These are phyloP conservation scores for Fragum fragum DNA, from an alignment of 2,888 invertebrate species.

Conservation along the genomic window DNA sequence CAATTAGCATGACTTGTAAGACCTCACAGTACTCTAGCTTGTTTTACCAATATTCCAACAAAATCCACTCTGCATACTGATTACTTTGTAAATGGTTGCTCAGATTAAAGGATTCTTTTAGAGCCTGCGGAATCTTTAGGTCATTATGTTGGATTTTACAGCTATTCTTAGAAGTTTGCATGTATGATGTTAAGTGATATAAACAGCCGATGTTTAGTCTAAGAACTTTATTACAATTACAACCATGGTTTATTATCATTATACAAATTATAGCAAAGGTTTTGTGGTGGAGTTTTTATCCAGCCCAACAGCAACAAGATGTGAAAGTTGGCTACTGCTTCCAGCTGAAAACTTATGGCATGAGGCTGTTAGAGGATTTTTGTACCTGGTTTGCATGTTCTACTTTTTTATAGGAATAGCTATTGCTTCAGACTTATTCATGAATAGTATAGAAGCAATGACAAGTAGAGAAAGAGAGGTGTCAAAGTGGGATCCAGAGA, in stretches of 20 bases:
- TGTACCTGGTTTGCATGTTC: constrained; percentile 81
- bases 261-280: constrained; percentile 68
- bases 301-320: constrained; percentile 55
- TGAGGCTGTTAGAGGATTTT: constrained; percentile 75
- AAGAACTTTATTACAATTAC: neutral
- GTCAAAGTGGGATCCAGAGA: constrained; percentile 80
- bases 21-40: neutral
- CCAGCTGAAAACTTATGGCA: constrained; percentile 85
- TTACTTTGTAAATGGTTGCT: constrained; percentile 17
- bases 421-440: constrained; percentile 84
- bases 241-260: constrained; percentile 31
- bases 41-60: constrained; percentile 17
- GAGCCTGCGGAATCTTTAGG: neutral
- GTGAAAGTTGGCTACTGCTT: constrained; percentile 80
- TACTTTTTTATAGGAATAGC: constrained; percentile 85
- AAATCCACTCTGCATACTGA: constrained; percentile 14
- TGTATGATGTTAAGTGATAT: neutral
- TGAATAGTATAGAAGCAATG: constrained; percentile 85
- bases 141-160: constrained; percentile 16
- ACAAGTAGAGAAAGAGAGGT: constrained; percentile 82
- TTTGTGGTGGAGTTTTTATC: constrained; percentile 80
- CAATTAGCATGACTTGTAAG: constrained; percentile 12
- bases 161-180: neutral
- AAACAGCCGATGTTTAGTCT: neutral
- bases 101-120: constrained; percentile 1